These are phyloP conservation scores for Salticus scenicus DNA, from an alignment of 2,888 invertebrate species.

Conservation along the genomic window DNA sequence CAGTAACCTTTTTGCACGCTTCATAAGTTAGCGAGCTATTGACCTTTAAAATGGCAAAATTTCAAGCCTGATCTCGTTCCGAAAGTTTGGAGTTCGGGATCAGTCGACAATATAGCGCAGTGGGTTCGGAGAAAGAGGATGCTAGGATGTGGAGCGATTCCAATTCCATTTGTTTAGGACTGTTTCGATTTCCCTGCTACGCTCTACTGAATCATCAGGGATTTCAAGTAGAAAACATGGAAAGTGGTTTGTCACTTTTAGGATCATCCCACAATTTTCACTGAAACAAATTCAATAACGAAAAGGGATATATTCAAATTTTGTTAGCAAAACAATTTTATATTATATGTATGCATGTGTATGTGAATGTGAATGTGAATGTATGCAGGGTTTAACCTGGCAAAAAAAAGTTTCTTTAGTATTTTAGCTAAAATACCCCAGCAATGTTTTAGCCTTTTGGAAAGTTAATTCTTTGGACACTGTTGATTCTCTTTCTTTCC, in stretches of 20 bases:
- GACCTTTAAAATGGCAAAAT: constrained; percentile 27
- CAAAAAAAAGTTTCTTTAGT: too few relatives aligned
- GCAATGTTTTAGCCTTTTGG: too few relatives aligned
- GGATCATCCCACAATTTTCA: not conserved
- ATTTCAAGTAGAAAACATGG: not conserved
- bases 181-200: not conserved
- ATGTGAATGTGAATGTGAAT: too few relatives aligned
- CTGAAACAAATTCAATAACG: too few relatives aligned
- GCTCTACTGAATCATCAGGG: not conserved
- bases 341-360: too few relatives aligned
- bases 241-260: not conserved
- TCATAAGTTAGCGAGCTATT: constrained; percentile 28
- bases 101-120: constrained; percentile 18
- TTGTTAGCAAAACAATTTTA: too few relatives aligned
- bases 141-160: not conserved
- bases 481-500: too few relatives aligned
- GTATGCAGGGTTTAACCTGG: too few relatives aligned
- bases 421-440: too few relatives aligned
- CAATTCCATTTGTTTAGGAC: constrained; percentile 7
- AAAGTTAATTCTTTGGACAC: too few relatives aligned
- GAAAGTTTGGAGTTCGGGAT: constrained; percentile 6
- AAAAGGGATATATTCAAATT: too few relatives aligned
- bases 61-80: constrained; percentile 30
- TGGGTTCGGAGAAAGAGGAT: not conserved
- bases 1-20: constrained; percentile 24